A percentile compares a stretch with the other conserved stretches of the same genome.
These are phyloP conservation scores for Megaptera novaeangliae DNA, from an alignment of 2,113 vertebrate species.

Conservation along the genomic window DNA sequence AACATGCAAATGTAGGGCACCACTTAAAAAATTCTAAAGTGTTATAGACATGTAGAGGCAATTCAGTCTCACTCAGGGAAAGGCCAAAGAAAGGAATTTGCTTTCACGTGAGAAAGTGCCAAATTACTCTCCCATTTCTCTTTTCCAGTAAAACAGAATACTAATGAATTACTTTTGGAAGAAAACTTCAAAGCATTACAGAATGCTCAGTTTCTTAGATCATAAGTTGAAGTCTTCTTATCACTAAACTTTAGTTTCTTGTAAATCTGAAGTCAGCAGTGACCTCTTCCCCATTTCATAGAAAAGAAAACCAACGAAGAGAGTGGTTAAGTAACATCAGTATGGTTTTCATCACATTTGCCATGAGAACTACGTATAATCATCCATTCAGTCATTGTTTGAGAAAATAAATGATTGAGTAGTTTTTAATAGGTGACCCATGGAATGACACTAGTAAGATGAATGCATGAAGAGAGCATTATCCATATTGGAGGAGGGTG, in stretches of 20 bases:
- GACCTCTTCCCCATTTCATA: slow-evolving; percentile 68
- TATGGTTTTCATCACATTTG: not conserved
- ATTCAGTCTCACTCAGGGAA: not conserved
- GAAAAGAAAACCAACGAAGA: slow-evolving; percentile 59
- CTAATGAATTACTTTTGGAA: not conserved
- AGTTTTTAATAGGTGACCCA: not conserved
- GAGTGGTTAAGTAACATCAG: slow-evolving; percentile 19
- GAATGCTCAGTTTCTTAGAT: not conserved
- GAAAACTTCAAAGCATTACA: not conserved
- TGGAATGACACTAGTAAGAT: not conserved
- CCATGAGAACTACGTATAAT: not conserved
- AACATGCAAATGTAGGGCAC: not conserved
- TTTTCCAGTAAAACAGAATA: not conserved
- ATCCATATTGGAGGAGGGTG: not conserved
- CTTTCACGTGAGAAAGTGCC: not conserved
- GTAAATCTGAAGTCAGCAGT: slow-evolving; percentile 50
- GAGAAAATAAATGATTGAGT: not conserved
- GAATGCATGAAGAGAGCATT: not conserved
- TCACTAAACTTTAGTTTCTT: slow-evolving; percentile 25
- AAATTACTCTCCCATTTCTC: not conserved
- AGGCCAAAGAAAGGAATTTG: not conserved
- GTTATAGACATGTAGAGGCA: rapidly evolving
- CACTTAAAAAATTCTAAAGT: not conserved
- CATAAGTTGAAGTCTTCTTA: not conserved
- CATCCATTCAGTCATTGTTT: not conserved